A percentile compares a stretch with the other conserved stretches of the same genome.
Conservation (phyloP, 2,113 vertebrate genomes). For the Crotalus helleri region DNA sequence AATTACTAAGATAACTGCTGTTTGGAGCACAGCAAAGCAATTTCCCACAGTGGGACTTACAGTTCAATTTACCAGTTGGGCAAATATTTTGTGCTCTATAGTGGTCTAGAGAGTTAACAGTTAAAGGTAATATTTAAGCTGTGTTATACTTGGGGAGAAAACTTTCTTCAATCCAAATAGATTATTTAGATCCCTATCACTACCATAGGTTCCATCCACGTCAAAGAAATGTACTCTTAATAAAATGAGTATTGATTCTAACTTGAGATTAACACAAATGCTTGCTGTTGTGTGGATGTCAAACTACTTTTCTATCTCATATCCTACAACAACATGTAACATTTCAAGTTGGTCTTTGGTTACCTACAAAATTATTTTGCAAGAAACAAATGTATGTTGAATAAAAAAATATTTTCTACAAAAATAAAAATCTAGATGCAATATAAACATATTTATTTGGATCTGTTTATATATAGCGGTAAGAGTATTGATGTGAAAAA, state of each 20-base stretch:
- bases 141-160: constrained; percentile 69
- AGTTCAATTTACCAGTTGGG: constrained; percentile 84
- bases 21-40: constrained; percentile 82
- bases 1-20: constrained; percentile 82
- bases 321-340: not conserved
- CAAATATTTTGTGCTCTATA: constrained; percentile 78
- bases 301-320: not conserved
- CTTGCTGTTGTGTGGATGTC: not conserved
- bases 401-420: not conserved
- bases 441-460: not conserved
- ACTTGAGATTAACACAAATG: not conserved
- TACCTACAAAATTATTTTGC: not conserved
- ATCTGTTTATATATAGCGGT: not conserved
- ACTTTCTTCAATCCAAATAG: constrained; percentile 70
- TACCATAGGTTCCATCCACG: not conserved
- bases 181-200: constrained; percentile 53
- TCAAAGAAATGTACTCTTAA: constrained; percentile 16
- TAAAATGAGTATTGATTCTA: constrained; percentile 14
- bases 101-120: constrained; percentile 79
- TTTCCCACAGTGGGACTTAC: constrained; percentile 81
- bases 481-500: not conserved
- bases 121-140: constrained; percentile 68
- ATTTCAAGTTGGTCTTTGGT: not conserved
- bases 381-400: not conserved
- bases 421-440: not conserved